A percentile compares a stretch with the other conserved stretches of the same genome.
phyloP scores from a whole-genome alignment of 2,888 invertebrate species.

The Pantelozetes paolii region DNA sequence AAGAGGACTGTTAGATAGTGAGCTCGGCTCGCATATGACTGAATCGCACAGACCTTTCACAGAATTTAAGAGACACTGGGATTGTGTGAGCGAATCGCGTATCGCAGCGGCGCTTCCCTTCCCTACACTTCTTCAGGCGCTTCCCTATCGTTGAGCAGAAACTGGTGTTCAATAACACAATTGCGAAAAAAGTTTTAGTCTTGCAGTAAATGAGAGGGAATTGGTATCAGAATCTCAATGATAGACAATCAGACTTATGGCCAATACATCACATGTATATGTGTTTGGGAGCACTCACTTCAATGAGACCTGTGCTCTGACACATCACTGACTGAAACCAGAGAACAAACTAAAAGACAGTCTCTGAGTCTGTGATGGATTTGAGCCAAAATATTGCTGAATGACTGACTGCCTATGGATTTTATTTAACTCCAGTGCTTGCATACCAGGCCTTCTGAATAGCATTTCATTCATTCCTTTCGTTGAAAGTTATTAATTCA shows the following conservation, averaged over 20 bases:
- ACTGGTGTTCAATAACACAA: background rate
- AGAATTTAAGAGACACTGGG: background rate
- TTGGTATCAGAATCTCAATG: background rate
- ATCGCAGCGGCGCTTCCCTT: constrained; percentile 21
- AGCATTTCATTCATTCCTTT: no score
- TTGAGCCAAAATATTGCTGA: background rate
- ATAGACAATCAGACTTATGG: background rate
- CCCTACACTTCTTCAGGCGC: background rate
- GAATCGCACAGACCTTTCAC: background rate
- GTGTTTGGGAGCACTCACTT: background rate
- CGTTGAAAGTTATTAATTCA: no score
- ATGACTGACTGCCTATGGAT: background rate
- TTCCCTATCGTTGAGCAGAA: background rate
- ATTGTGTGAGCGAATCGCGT: background rate
- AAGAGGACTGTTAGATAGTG: no score
- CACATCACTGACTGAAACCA: no score
- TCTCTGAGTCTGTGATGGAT: background rate
- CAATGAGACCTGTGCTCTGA: background rate
- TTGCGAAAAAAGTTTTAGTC: background rate
- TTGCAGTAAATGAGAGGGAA: background rate
- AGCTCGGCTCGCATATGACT: background rate
- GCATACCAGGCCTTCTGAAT: no score
- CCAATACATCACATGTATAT: no score
- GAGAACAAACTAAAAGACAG: background rate
- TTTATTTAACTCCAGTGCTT: no score